Base-by-base conservation (phyloP, 2,113 vertebrate genomes). In the Phrynosoma blainvillii region DNA sequence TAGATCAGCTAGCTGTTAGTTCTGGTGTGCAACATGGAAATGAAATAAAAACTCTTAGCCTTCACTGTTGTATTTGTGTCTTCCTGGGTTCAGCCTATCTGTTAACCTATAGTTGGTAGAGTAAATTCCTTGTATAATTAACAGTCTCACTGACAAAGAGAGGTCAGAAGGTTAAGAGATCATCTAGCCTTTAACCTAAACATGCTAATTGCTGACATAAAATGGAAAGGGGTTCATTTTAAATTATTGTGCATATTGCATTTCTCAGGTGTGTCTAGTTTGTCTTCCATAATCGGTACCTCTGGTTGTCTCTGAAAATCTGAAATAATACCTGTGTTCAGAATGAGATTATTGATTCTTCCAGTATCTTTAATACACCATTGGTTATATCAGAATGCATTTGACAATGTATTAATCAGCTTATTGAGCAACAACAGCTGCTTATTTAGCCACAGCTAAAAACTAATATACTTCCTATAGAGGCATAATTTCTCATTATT, bases 1-100 rank as follows among this genome's bases (percentile, higher is more conserved):
- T 92, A 93, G 94, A 93, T 96, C 91, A 89, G 78, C 73, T 84
- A 87, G 87, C 88, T 7, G n/a, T n/a, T 36, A 21, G 54, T 93
- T 79, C 65, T 62, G 56, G 89, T 89, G 92, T 92, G 77, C 93
- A 80, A 85, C 82, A 92, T 90, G 78, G 91, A 90, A 86, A 92
- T 71, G 30, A 89, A 90, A 90, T 92, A 90, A 90, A 92, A 79
- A 91, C 91, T 84, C 66, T 88, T 75, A 66, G 20, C 88, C 88
- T 84, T 87, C 20, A 36, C 40, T 92, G 80, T 85, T 86, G 85
- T 85, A 89, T 90, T 91, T 75, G 59, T 10, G 78, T 91, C 92
- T 74, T 87, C 62, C 52, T 91, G 82, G 66, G n/a, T 65, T 66
- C 66, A 59, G 79, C 36, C 75, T 91, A 85, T 84, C 92, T 93